Evolutionary conservation across 2,888 invertebrate genomes (phyloP).

Genomic region (Melitaea athalia): DNA sequence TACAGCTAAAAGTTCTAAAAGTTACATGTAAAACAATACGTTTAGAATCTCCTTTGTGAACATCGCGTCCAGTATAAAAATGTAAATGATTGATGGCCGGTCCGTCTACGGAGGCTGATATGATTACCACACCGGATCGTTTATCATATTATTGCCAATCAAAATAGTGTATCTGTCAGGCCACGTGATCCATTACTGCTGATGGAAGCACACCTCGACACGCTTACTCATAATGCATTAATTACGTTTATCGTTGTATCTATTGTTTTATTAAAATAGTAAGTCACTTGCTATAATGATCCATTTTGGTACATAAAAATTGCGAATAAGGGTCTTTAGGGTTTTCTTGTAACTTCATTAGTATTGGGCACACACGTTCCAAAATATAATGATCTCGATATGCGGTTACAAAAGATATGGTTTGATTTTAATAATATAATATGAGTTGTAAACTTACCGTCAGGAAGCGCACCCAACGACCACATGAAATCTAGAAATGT

Average conservation of each 20-base stretch:
- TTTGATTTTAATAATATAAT: slow-evolving; percentile 68
- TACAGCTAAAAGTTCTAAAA: slow-evolving; percentile 37
- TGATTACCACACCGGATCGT: slow-evolving; percentile 75
- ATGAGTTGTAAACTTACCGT: slow-evolving; percentile 88
- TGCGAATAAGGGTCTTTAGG: slow-evolving; percentile 44
- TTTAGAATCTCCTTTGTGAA: slow-evolving; percentile 54
- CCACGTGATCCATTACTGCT: slow-evolving; percentile 70
- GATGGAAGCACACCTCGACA: slow-evolving; percentile 58
- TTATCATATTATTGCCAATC: slow-evolving; percentile 82
- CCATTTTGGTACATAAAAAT: slow-evolving; percentile 59
- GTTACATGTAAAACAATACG: slow-evolving; percentile 37
- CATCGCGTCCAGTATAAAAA: slow-evolving; percentile 63
- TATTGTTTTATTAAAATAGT: slow-evolving; percentile 56
- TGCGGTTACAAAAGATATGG: slow-evolving; percentile 57
- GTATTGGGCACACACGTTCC: slow-evolving; percentile 37
- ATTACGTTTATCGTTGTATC: slow-evolving; percentile 60
- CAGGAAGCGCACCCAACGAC: slow-evolving; percentile 98
- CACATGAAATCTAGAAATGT: slow-evolving; percentile 98
- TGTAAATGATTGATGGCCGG: slow-evolving; percentile 72
- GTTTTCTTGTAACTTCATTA: slow-evolving; percentile 23
- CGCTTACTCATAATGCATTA: slow-evolving; percentile 53
- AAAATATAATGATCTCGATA: slow-evolving; percentile 52
- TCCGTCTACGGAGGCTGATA: slow-evolving; percentile 68
- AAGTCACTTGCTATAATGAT: slow-evolving; percentile 58
- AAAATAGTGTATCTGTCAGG: slow-evolving; percentile 82